phyloP scores from a whole-genome alignment of 2,797 vertebrate species.

The Epinephelus coioides region DNA sequence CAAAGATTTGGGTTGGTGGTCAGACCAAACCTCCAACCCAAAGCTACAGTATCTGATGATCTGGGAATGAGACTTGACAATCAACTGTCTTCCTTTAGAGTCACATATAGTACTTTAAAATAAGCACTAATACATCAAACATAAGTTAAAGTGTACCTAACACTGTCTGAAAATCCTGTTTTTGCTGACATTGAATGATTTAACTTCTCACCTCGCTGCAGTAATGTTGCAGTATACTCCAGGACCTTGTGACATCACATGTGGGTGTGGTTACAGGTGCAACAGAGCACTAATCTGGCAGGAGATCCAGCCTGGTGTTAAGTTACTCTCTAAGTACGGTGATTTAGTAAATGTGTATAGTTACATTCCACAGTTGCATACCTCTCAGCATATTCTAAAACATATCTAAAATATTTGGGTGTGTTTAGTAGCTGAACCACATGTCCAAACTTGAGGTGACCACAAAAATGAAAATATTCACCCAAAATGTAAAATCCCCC shows the following conservation, averaged over 20 bases:
- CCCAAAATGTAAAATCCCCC: conserved; percentile 40
- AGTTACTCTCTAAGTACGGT: conserved; percentile 9
- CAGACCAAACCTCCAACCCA: too few species aligned
- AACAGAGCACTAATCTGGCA: background rate
- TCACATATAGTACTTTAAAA: too few species aligned
- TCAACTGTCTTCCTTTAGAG: too few species aligned
- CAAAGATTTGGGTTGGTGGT: too few species aligned
- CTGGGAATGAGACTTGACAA: too few species aligned
- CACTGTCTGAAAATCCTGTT: background rate
- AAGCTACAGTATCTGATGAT: too few species aligned
- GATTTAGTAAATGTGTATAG: conserved; percentile 15
- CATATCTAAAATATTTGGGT: background rate
- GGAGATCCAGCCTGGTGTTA: background rate
- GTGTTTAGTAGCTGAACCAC: conserved; percentile 20
- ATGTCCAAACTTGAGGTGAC: conserved; percentile 31
- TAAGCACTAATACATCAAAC: too few species aligned
- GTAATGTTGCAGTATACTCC: background rate
- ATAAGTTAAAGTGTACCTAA: too few species aligned
- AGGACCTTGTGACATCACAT: conserved; percentile 14
- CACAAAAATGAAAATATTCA: conserved; percentile 57
- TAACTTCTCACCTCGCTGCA: background rate
- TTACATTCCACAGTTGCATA: conserved; percentile 11
- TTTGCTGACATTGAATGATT: background rate
- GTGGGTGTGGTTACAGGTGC: conserved; percentile 20
- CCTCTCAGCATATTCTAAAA: conserved; percentile 12